Base-by-base conservation (phyloP, 2,888 invertebrate genomes). In the Erebia palarica region DNA sequence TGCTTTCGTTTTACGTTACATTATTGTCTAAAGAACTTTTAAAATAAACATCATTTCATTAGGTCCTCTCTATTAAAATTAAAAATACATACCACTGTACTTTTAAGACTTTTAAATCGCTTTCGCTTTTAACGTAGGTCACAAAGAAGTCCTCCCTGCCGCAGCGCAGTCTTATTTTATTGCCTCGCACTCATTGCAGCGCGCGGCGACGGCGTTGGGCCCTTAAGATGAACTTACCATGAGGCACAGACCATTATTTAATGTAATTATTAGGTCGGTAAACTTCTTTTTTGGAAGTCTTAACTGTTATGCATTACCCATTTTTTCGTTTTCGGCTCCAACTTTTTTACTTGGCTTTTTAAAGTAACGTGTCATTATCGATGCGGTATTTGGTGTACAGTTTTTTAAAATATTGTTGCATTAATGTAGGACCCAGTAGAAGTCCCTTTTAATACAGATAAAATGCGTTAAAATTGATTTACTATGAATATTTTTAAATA, bases 231-330 rank as follows among this genome's bases (percentile, higher is more conserved):
- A 88, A 88, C 82, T 86, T 84, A 84, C 87, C 86, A 81, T 84
- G 84, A 84, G 86, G 86, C 84, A 86, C 86, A 86, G 85, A 87
- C 90, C 87, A 90, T 90, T 92, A 90, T 89, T 91, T 89, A 85
- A 89, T 88, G 88, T 91, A 91, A 92, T 92, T 91, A 91, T 91
- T 91, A 89, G 82, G 83, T 82, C 81, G 78, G 84, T 85, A 87
- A 86, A 87, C 84, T 83, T 79, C 80, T 86, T 87, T 89, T 91
- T 87, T 84, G 82, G 81, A 81, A 86, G 86, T 83, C 82, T 84
- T 86, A 86, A 88, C 87, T 83, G 87, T 89, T 71, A 74, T 21
- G 55, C 57, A 71, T 73, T 85, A 86, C 80, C 80, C 82, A 82
- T 78, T 79, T 78, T 44, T 88, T 69, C 47, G 51, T 67, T 64